Percentiles rank a stretch among this genome's conserved stretches.
phyloP scores from a whole-genome alignment of 2,888 invertebrate species.

The Aspidiotus rigidus region DNA sequence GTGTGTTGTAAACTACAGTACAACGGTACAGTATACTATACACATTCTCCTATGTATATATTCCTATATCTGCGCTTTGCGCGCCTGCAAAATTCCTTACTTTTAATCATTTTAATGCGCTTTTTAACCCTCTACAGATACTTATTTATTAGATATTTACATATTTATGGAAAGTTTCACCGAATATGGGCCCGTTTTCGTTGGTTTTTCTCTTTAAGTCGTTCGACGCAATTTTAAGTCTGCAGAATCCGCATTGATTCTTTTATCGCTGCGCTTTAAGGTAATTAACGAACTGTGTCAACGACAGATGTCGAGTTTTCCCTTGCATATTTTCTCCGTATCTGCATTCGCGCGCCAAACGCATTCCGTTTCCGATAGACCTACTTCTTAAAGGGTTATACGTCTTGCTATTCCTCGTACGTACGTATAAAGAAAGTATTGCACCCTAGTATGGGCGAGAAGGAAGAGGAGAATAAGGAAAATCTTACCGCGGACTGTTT shows the following conservation, averaged over 20 bases:
- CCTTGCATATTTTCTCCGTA: background rate
- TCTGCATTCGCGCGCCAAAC: no score
- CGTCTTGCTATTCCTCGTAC: no score
- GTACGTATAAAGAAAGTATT: no score
- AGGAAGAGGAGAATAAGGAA: no score
- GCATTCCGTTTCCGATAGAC: no score
- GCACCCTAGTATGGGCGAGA: no score
- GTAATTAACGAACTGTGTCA: slow-evolving; percentile 15
- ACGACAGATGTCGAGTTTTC: slow-evolving; percentile 8
- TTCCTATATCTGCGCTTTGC: no score
- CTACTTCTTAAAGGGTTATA: no score
- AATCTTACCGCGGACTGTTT: no score
- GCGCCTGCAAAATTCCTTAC: slow-evolving; percentile 23
- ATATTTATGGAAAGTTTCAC: slow-evolving; percentile 32
- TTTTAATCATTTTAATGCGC: slow-evolving; percentile 33
- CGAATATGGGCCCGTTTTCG: slow-evolving; percentile 23
- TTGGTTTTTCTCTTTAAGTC: slow-evolving; percentile 1
- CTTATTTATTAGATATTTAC: slow-evolving; percentile 33
- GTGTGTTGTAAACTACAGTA: slow-evolving; percentile 19
- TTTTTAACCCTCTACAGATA: slow-evolving; percentile 31
- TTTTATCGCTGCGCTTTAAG: background rate
- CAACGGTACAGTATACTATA: no score
- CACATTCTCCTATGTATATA: no score
- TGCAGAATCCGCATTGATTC: slow-evolving; percentile 1
- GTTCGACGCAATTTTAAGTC: slow-evolving; percentile 1